These are phyloP conservation scores for Myripristis jacobus DNA, from an alignment of 2,797 vertebrate genomes.

Conservation along the genomic window DNA sequence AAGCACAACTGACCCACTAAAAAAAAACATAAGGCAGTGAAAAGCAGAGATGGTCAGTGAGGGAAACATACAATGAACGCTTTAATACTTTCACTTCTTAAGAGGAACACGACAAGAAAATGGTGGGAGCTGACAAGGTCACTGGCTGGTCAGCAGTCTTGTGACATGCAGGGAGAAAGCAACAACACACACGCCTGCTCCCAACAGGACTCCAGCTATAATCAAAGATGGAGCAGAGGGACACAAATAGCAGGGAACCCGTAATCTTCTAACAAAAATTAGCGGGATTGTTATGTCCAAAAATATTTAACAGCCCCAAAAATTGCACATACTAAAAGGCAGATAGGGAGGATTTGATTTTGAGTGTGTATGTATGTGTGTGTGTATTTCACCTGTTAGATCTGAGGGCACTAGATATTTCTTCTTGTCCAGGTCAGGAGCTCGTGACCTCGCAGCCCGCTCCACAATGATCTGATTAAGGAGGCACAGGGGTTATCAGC, in stretches of 20 bases:
- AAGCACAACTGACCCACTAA: conserved; percentile 97
- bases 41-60: background rate
- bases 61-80: accelerated
- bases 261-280: too few species aligned
- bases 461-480: conserved; percentile 85
- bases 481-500: background rate
- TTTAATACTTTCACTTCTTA: conserved; percentile 16
- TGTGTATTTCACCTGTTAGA: conserved; percentile 81
- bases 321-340: too few species aligned
- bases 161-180: background rate
- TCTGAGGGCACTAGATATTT: conserved; percentile 88
- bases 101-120: conserved; percentile 22
- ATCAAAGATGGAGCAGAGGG: background rate
- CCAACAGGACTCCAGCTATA: too few species aligned
- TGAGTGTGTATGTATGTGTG: background rate
- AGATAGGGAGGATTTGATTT: too few species aligned
- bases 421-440: conserved; percentile 88
- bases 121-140: background rate
- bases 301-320: background rate
- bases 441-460: conserved; percentile 81
- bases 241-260: background rate
- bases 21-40: conserved; percentile 52
- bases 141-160: background rate
- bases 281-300: background rate
- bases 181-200: background rate